These are phyloP conservation scores for Tachina grossa DNA, from an alignment of 2,888 invertebrate species.

Conservation along the genomic window DNA sequence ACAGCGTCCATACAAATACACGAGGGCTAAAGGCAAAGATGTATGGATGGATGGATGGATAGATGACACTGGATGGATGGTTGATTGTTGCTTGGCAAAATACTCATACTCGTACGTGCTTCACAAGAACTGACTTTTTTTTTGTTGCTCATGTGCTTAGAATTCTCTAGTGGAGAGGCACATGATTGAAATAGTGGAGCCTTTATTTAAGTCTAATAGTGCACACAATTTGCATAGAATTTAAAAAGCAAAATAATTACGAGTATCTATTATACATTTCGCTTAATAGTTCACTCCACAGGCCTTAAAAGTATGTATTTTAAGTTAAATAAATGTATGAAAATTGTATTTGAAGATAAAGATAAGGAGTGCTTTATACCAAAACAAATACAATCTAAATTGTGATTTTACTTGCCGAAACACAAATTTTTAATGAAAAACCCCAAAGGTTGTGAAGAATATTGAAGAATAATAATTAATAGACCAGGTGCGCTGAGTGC, in stretches of 20 bases:
- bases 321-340: too few species aligned
- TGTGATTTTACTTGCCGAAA: too few species aligned
- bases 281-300: neutral
- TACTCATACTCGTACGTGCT: slow-evolving; percentile 34
- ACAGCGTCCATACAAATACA: slow-evolving; percentile 1
- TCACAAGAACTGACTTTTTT: slow-evolving; percentile 5
- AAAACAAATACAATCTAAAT: too few species aligned
- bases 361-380: too few species aligned
- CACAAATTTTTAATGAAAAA: too few species aligned
- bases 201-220: slow-evolving; percentile 5
- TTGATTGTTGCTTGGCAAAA: slow-evolving; percentile 6
- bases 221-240: neutral
- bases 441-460: too few species aligned
- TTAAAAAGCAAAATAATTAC: neutral
- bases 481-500: too few species aligned
- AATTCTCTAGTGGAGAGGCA: neutral
- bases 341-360: too few species aligned
- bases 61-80: neutral
- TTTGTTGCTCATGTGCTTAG: neutral
- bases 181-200: neutral
- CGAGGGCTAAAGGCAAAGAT: slow-evolving; percentile 6
- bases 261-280: neutral
- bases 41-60: slow-evolving; percentile 31
- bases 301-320: neutral
- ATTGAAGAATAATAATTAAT: too few species aligned